phyloP scores from a whole-genome alignment of 2,113 vertebrate species.

The Anoura caudifer region DNA sequence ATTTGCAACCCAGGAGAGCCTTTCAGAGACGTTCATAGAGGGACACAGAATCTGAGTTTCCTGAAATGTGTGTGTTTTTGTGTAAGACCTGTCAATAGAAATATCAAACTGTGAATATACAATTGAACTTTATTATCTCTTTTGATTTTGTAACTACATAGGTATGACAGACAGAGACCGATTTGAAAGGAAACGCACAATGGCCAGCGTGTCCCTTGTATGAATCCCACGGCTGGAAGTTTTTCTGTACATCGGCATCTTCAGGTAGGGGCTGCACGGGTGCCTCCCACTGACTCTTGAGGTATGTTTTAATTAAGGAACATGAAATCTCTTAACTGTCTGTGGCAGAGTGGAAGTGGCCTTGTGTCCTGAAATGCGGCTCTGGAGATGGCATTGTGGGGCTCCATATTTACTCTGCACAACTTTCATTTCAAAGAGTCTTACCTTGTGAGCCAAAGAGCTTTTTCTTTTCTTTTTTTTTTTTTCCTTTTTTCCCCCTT shows the following conservation, averaged over 20 bases:
- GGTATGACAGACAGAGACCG: slow-evolving; percentile 96
- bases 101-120: slow-evolving; percentile 89
- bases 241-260: slow-evolving; percentile 93
- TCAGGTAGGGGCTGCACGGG: slow-evolving; percentile 83
- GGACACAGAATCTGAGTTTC: slow-evolving; percentile 81
- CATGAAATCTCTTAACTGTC: slow-evolving; percentile 68
- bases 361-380: slow-evolving; percentile 35
- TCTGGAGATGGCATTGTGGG: not conserved
- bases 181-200: slow-evolving; percentile 93
- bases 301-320: slow-evolving; percentile 78
- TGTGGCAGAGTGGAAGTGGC: slow-evolving; percentile 49
- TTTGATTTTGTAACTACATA: slow-evolving; percentile 89
- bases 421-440: slow-evolving; percentile 64
- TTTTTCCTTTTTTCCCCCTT: not conserved
- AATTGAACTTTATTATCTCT: slow-evolving; percentile 87
- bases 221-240: slow-evolving; percentile 94
- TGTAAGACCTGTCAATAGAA: slow-evolving; percentile 86
- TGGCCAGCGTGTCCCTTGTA: slow-evolving; percentile 91
- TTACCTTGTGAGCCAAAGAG: slow-evolving; percentile 67
- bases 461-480: not conserved
- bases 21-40: slow-evolving; percentile 82
- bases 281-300: slow-evolving; percentile 73
- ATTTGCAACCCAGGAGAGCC: slow-evolving; percentile 78
- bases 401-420: slow-evolving; percentile 51
- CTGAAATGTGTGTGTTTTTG: slow-evolving; percentile 81